A percentile compares a stretch with the other conserved stretches of the same genome.
Conservation (phyloP, 2,113 vertebrate species). For the Ceratotherium simum region DNA sequence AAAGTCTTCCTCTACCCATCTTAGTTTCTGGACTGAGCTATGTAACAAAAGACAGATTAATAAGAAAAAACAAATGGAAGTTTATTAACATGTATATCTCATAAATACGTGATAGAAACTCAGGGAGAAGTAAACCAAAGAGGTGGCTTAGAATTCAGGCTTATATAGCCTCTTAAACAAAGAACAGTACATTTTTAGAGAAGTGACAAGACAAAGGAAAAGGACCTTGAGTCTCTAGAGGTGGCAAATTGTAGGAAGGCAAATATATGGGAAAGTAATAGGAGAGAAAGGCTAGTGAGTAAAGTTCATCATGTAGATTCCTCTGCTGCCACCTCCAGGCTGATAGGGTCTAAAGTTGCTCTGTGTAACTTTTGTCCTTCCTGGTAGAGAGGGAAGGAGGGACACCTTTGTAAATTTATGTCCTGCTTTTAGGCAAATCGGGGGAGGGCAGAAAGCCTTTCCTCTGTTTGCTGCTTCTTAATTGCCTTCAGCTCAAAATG, state of each 20-base stretch:
- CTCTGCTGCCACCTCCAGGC: not conserved
- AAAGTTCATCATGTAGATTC: not conserved
- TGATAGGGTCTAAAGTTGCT: not conserved
- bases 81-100: not conserved
- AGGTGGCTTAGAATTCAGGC: not conserved
- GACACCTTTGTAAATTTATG: not conserved
- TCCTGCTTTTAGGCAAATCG: not conserved
- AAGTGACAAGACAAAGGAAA: not conserved
- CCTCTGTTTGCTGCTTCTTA: not conserved
- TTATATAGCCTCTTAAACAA: not conserved
- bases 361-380: not conserved
- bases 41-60: not conserved
- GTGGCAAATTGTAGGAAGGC: not conserved
- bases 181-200: not conserved
- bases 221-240: not conserved
- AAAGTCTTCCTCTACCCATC: not conserved
- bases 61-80: not conserved
- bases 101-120: not conserved
- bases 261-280: not conserved
- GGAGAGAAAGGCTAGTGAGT: not conserved
- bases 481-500: not conserved
- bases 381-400: not conserved
- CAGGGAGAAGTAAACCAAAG: not conserved
- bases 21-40: not conserved
- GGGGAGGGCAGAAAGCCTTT: not conserved